Base-by-base conservation (phyloP, 2,888 invertebrate genomes). In the Pseudococcus jackbeardsleyi region DNA sequence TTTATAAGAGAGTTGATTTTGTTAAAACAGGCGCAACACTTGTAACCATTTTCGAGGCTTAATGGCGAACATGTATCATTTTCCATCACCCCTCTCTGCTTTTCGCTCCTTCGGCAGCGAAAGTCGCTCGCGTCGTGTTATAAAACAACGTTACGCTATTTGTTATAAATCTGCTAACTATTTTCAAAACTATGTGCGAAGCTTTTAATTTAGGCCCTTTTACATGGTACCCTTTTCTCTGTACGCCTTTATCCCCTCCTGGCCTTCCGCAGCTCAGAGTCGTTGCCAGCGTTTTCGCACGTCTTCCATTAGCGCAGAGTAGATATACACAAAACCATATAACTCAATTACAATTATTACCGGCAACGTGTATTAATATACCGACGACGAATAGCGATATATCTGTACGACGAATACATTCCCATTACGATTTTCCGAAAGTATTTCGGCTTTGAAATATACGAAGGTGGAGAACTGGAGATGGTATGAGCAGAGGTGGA, bases 131-230 rank as follows among this genome's bases (percentile, higher is more conserved):
- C 68, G 15, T 68, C 68, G 68, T 19, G 64, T 26, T 68, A 26
- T 26, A 26, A 68, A 68, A 26, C 22, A 26, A 26, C 68, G 68
- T 68, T 19, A 68, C 22, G 26, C 68, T 68, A 68, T 68, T 68
- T 68, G 68, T 68, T 68, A 68, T 68, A 68, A 68, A 68, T 68
- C 68, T 68, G 68, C 68, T 68, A 68, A 68, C 68, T 68, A 68
- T 68, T 68, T 68, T 68, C 68, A 26, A 68, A 68, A 68, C 68
- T 68, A 68, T 68, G 68, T 12, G 12, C 68, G 68, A 68, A 68
- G 68, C 68, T 68, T 68, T 68, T 68, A 68, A 68, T 68, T 68
- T 68, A 68, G 68, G 68, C 68, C 68, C 68, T 68, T 68, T 68
- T 68, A 68, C 68, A 68, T 68, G 12, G 54, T 54, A 68, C 68